phyloP scores from a whole-genome alignment of 2,888 invertebrate genomes.

The Cephus runcator region DNA sequence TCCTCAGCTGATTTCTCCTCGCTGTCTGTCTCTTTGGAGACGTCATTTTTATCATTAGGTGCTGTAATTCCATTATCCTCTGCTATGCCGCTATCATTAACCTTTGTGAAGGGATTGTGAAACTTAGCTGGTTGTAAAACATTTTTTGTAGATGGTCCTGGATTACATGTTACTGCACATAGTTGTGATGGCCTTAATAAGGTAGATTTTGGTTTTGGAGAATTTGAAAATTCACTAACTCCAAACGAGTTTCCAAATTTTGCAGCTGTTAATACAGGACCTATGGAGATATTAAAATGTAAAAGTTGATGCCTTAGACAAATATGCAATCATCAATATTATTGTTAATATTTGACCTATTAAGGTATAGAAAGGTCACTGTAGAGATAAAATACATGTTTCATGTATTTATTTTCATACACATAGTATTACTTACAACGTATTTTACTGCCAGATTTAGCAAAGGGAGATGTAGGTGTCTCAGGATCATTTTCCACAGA shows the following conservation, averaged over 20 bases:
- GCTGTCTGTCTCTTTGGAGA: constrained; percentile 30
- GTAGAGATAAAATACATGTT: background rate
- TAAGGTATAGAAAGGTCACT: background rate
- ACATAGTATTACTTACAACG: constrained; percentile 31
- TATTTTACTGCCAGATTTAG: constrained; percentile 34
- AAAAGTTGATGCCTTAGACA: background rate
- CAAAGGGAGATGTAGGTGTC: constrained; percentile 35
- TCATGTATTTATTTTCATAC: background rate
- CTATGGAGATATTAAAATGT: constrained; percentile 22
- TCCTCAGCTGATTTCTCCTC: constrained; percentile 42
- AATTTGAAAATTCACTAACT: constrained; percentile 40
- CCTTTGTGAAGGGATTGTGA: constrained; percentile 54
- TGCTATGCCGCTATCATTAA: constrained; percentile 26
- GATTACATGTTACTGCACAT: constrained; percentile 43
- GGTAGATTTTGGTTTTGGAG: constrained; percentile 41
- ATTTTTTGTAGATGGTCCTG: constrained; percentile 37
- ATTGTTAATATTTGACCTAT: background rate
- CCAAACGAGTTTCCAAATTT: constrained; percentile 50
- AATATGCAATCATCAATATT: background rate
- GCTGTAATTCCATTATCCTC: constrained; percentile 24
- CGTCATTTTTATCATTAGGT: constrained; percentile 26
- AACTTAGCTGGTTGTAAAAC: constrained; percentile 53
- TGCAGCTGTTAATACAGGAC: constrained; percentile 45
- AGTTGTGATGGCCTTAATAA: constrained; percentile 56
- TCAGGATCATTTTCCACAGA: constrained; percentile 37